Evolutionary conservation across 2,113 vertebrate genomes (phyloP).

Genomic region (Perccottus glenii): DNA sequence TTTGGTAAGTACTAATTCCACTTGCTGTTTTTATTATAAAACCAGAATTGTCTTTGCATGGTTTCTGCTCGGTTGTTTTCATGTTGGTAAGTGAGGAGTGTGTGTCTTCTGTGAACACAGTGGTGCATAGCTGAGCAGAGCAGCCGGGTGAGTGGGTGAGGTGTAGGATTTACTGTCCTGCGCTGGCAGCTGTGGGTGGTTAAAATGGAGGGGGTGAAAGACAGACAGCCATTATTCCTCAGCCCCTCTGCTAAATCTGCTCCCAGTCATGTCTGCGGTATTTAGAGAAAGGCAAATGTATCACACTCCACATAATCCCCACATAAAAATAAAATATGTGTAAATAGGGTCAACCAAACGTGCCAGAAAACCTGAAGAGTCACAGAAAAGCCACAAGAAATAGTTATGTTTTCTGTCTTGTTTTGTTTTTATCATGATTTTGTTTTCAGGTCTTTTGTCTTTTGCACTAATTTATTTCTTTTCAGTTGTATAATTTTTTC

Average conservation of each 20-base stretch:
- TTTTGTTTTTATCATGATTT: too few relatives aligned
- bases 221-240: constrained; percentile 68
- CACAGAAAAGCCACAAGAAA: too few relatives aligned
- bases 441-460: too few relatives aligned
- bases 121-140: constrained; percentile 44
- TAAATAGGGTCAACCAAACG: background rate
- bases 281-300: constrained; percentile 58
- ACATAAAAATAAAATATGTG: background rate
- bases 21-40: constrained; percentile 34
- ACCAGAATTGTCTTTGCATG: constrained; percentile 10
- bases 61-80: constrained; percentile 16
- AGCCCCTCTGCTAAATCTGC: constrained; percentile 56
- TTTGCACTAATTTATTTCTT: too few relatives aligned
- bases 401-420: too few relatives aligned
- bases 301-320: background rate
- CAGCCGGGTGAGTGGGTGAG: constrained; percentile 58
- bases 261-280: constrained; percentile 57
- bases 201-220: constrained; percentile 61
- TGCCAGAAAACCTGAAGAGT: background rate
- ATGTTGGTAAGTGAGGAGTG: constrained; percentile 37
- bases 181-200: constrained; percentile 73
- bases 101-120: constrained; percentile 42
- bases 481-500: too few relatives aligned
- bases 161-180: constrained; percentile 74
- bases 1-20: constrained; percentile 22